Base-by-base conservation (phyloP, 2,888 invertebrate genomes). In the Allygus modestus region DNA sequence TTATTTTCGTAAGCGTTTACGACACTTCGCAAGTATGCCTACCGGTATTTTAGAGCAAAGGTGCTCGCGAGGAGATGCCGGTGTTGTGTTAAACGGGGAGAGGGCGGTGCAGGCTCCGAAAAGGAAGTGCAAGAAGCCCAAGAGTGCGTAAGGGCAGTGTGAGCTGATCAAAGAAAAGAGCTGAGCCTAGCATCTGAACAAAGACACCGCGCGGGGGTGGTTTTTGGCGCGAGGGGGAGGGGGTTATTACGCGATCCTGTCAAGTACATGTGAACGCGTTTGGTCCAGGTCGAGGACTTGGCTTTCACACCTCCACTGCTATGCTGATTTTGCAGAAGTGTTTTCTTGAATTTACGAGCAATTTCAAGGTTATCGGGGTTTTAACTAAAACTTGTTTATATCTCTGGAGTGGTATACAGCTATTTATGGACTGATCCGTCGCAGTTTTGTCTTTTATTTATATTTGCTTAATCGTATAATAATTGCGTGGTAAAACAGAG, bases 131-230 rank as follows among this genome's bases (percentile, higher is more conserved):
- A 65, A 65, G 65, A 65, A 65, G 65, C 28, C 65, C 31, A 65
- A 65, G 65, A 65, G 65, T 65, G 65, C 65, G 65, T 65, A 28
- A 65, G 65, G 65, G 65, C 65, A 65, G 65, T 65, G 65, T 28
- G 65, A 65, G 65, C 65, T 65, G 65, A 65, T 65, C 65, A 65
- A 65, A 65, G 65, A 31, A 65, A 65, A 65, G 1, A 65, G 65
- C 65, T 65, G 65, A 65, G 65, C 31, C 65, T 11, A 28, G 65
- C 28, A 28, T 28, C 65, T 4, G 65, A 9, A 28, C 65, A 65
- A 65, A 65, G 65, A 65, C 28, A 28, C 31, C 26, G 65, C 65
- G 65, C 28, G 65, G 65, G 65, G 26, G 0, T 28, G 26, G 1
- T 54, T 51, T 51, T 2, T 2, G 23, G 58, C 2, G n/a, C 15